A percentile compares a stretch with the other conserved stretches of the same genome.
Conservation (phyloP, 2,888 invertebrate species). For the Gibbula magus region DNA sequence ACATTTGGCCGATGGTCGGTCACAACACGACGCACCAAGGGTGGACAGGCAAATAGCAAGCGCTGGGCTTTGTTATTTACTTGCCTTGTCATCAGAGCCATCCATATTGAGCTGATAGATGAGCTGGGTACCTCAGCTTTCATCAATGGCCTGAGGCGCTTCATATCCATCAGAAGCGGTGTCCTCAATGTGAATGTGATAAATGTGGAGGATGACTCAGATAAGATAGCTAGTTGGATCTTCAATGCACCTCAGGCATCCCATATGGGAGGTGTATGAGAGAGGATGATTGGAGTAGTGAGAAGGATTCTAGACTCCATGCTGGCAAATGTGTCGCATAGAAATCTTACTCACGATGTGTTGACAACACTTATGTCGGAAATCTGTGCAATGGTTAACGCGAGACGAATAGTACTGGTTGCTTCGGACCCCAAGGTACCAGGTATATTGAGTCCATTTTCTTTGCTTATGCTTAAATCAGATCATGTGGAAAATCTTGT, state of each 20-base stretch:
- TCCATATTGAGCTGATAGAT: neutral
- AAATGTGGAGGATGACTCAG: neutral
- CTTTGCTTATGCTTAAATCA: slow-evolving; percentile 23
- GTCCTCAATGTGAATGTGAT: too few relatives aligned
- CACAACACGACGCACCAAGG: neutral
- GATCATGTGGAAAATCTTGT: too few relatives aligned
- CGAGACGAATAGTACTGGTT: slow-evolving; percentile 17
- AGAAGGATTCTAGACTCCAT: neutral
- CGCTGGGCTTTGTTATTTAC: neutral
- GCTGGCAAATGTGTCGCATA: neutral
- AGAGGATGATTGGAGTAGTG: neutral
- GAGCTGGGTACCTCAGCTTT: neutral
- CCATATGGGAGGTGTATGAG: too few relatives aligned
- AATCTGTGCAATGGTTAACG: slow-evolving; percentile 23
- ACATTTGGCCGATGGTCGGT: neutral
- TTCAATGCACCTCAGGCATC: neutral
- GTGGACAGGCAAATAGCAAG: neutral
- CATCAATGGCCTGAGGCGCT: neutral
- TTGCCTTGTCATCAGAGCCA: neutral
- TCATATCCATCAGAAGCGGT: neutral
- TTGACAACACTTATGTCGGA: slow-evolving; percentile 28
- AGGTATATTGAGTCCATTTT: neutral
- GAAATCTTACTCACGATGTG: too few relatives aligned
- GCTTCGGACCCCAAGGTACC: slow-evolving; percentile 25
- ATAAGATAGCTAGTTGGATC: neutral